Conservation (phyloP, 2,113 vertebrate species). For the Colius striatus region DNA sequence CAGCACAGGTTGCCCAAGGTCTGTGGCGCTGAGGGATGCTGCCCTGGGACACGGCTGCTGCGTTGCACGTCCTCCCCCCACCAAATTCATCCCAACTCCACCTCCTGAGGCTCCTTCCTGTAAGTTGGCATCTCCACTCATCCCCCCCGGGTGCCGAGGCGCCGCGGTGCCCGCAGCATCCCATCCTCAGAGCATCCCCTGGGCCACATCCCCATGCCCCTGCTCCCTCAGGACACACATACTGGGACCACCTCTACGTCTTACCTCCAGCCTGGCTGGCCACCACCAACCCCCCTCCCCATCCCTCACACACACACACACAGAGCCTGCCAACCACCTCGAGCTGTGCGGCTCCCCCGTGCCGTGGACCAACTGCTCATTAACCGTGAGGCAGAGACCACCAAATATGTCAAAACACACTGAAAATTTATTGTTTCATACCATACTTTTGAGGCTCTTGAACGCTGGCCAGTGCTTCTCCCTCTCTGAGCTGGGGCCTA, state of each 20-base stretch:
- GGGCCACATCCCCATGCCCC: not conserved
- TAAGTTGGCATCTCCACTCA: rapidly evolving
- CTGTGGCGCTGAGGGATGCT: not conserved
- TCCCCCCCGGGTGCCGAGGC: not conserved
- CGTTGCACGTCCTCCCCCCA: rapidly evolving
- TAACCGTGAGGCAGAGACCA: constrained; percentile 62
- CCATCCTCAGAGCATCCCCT: rapidly evolving
- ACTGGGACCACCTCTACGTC: not conserved
- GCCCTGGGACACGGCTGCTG: not conserved
- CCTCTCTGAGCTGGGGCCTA: constrained; percentile 23
- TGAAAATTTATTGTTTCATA: constrained; percentile 63
- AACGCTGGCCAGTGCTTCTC: constrained; percentile 44
- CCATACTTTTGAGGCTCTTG: constrained; percentile 61
- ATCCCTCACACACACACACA: not conserved
- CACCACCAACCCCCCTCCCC: not conserved
- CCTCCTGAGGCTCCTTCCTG: not conserved
- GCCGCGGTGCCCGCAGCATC: rapidly evolving
- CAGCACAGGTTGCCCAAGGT: not conserved
- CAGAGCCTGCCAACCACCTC: constrained; percentile 14
- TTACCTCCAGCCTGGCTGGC: constrained; percentile 17
- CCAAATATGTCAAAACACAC: constrained; percentile 72
- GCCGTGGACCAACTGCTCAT: constrained; percentile 56
- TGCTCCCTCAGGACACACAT: not conserved
- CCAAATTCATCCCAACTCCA: not conserved
- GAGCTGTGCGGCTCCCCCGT: constrained; percentile 31